A percentile compares a stretch with the other conserved stretches of the same genome.
Conservation (phyloP, 2,113 vertebrate genomes). For the Melanerpes formicivorus region DNA sequence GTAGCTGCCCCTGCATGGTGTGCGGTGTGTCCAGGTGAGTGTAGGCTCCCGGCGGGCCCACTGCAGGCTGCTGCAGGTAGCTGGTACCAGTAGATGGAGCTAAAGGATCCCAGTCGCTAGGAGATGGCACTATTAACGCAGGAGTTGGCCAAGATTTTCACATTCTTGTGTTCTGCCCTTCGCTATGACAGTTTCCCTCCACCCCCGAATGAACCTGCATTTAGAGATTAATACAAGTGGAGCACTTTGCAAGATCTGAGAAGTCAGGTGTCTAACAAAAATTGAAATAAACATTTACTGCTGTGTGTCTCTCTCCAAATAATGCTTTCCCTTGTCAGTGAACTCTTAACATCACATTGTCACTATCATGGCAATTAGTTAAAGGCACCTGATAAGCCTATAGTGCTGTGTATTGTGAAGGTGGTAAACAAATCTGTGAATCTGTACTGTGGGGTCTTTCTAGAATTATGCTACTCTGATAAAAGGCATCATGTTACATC, state of each 20-base stretch:
- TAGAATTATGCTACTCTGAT: too few species aligned
- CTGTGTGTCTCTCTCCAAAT: neutral
- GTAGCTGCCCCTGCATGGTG: rapidly evolving
- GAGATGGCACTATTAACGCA: rapidly evolving
- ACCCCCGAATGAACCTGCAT: neutral
- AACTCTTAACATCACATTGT: neutral
- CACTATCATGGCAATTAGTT: neutral
- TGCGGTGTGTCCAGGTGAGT: neutral
- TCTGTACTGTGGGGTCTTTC: neutral
- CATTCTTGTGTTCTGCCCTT: rapidly evolving
- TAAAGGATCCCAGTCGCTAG: neutral
- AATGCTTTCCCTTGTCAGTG: neutral
- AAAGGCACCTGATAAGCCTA: neutral
- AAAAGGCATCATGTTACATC: neutral
- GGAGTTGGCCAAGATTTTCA: neutral
- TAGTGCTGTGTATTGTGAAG: neutral
- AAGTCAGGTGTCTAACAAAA: neutral
- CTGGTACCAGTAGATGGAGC: constrained; percentile 13
- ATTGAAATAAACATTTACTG: neutral
- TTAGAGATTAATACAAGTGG: neutral
- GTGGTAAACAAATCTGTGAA: neutral
- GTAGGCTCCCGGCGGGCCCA: neutral
- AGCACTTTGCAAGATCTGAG: neutral
- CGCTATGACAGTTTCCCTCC: rapidly evolving
- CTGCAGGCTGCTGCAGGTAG: neutral